Base-by-base conservation (phyloP, 2,113 vertebrate species). In the Ammospiza caudacuta region DNA sequence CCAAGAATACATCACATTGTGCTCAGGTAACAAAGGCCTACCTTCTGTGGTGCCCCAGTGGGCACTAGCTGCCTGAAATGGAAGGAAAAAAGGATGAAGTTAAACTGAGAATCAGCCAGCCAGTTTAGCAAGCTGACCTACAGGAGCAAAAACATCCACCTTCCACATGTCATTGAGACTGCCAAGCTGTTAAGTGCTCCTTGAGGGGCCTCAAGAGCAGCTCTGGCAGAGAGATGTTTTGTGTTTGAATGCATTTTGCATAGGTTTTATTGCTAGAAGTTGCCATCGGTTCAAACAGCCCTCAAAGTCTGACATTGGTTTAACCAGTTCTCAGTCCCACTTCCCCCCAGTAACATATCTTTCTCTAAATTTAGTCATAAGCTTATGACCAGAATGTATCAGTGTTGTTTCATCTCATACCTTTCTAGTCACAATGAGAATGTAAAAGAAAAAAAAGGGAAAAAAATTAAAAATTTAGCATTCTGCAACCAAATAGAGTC, bases 21-120 rank as follows among this genome's bases (percentile, higher is more conserved):
- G 79, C 76, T 94, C 28, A 74, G 69, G 57, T 83, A 96, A 95
- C 4, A 8, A 94, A 93, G 79, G 81, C 90, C 90, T 96, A 94
- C 88, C 95, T 93, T 94, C 73, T 59, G 67, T 20, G 72, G 29
- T 95, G 90, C 93, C 92, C 90, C 93, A 95, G 44, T 5, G 47
- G 95, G 94, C 88, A 90, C 88, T 61, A 96, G 68, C 91, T 96
- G 93, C 92, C 96, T 96, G 92, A 83, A 97, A 96, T 22, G 83
- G 92, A 96, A 96, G 83, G 92, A 90, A 83, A 90, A 77, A 95
- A 93, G 92, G 92, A 80, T 72, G 80, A 94, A 90, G 61, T 96
- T 92, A 94, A 93, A 78, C 72, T 92, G 29, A 67, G 73, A 93
- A 86, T 80, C 82, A 70, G 72, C 25, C 82, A 80, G 72, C 28